A percentile compares a stretch with the other conserved stretches of the same genome.
Conservation (phyloP, 2,797 vertebrate genomes). For the Aldrovandia affinis region DNA sequence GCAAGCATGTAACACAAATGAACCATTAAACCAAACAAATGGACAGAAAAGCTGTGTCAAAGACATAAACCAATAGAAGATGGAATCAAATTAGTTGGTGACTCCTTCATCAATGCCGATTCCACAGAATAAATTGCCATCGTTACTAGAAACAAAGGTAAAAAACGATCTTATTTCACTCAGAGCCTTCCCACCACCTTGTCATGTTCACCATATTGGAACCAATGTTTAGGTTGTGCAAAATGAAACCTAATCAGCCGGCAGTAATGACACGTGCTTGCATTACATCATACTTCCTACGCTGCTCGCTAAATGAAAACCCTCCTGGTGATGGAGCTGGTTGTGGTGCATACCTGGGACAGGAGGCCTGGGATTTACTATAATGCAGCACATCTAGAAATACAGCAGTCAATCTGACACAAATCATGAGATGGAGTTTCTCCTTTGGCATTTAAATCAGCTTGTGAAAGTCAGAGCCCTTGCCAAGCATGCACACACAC, state of each 20-base stretch:
- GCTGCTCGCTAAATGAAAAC: conserved; percentile 54
- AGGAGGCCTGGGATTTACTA: conserved; percentile 54
- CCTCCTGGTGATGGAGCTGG: conserved; percentile 39
- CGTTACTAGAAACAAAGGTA: not conserved
- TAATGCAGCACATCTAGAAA: conserved; percentile 41
- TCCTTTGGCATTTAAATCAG: conserved; percentile 79
- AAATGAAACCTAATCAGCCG: conserved; percentile 53
- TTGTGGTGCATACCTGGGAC: conserved; percentile 40
- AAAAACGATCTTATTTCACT: conserved; percentile 44
- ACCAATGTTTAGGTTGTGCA: conserved; percentile 52
- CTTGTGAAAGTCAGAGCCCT: conserved; percentile 75
- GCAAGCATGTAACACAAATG: conserved; percentile 23
- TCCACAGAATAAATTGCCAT: not conserved
- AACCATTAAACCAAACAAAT: conserved; percentile 23
- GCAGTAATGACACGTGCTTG: conserved; percentile 47
- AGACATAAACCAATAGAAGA: conserved; percentile 18
- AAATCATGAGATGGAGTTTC: conserved; percentile 67
- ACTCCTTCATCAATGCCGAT: not conserved
- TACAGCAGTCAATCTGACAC: conserved; percentile 44
- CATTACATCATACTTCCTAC: conserved; percentile 60
- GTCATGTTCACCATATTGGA: conserved; percentile 50
- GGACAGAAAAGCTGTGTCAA: conserved; percentile 26
- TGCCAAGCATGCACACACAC: conserved; percentile 23
- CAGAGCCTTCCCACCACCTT: conserved; percentile 55
- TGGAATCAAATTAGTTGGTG: conserved; percentile 19